phyloP scores from a whole-genome alignment of 2,888 invertebrate genomes.

The Pycnomerus fuliginosus region DNA sequence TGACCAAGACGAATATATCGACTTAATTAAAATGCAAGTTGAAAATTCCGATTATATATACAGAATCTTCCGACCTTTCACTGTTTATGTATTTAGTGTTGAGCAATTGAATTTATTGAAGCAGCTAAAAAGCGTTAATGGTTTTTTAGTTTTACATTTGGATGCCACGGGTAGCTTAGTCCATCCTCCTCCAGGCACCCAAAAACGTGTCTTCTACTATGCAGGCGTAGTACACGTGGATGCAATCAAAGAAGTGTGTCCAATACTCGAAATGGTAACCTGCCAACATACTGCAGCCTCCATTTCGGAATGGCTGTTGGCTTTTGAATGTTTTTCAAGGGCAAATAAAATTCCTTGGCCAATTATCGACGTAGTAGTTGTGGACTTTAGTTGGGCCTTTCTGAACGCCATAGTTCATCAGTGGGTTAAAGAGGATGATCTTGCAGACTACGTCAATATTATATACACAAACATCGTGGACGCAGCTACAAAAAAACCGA shows the following conservation, averaged over 20 bases:
- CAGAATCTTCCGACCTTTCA: neutral
- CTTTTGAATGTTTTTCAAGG: no score
- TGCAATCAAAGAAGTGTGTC: neutral
- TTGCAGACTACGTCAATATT: no score
- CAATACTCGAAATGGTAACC: no score
- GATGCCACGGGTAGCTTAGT: neutral
- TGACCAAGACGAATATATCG: constrained; percentile 1
- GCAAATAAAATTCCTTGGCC: no score
- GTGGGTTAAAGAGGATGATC: no score
- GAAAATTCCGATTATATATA: constrained; percentile 2
- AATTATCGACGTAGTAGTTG: no score
- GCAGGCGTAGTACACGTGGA: neutral
- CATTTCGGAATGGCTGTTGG: neutral
- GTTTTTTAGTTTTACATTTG: neutral
- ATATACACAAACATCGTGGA: no score
- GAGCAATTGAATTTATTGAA: neutral
- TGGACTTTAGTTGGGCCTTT: no score
- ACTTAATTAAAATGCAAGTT: neutral
- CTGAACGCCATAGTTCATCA: no score
- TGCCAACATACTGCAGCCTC: neutral
- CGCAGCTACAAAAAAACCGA: no score
- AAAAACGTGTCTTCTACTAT: neutral
- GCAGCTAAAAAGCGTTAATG: neutral
- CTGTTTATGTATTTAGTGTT: neutral
- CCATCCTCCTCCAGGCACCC: neutral